phyloP scores from a whole-genome alignment of 2,113 vertebrate genomes.

The Anolis carolinensis region DNA sequence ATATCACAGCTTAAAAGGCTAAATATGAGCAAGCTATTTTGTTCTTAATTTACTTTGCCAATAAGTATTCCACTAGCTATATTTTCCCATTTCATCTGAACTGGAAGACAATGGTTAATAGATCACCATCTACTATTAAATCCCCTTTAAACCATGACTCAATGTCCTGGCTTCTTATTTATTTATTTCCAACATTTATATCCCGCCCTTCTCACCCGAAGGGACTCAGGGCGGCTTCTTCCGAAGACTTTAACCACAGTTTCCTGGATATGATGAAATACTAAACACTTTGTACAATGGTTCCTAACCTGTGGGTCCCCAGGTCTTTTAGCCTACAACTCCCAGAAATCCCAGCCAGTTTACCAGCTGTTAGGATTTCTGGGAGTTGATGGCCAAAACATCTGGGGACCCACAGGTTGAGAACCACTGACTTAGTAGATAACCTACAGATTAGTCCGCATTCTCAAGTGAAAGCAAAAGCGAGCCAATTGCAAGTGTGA shows the following conservation, averaged over 20 bases:
- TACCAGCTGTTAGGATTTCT: no score
- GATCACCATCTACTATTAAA: neutral
- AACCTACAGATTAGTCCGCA: neutral
- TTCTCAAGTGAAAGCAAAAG: neutral
- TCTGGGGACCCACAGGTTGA: no score
- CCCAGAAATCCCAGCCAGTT: no score
- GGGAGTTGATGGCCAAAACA: no score
- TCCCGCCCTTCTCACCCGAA: no score
- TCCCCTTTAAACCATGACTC: neutral
- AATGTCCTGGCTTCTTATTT: neutral
- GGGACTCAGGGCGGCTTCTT: no score
- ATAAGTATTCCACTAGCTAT: neutral
- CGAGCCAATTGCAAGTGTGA: neutral
- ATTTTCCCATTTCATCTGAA: neutral
- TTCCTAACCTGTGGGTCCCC: no score
- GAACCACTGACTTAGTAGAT: no score
- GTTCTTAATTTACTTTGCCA: neutral
- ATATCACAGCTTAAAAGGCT: neutral
- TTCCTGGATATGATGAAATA: neutral
- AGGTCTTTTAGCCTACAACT: no score
- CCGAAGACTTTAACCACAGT: neutral
- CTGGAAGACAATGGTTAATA: neutral
- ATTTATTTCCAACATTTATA: no score
- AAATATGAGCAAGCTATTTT: neutral
- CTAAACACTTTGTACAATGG: no score